Evolutionary conservation across 2,888 invertebrate species (phyloP), one percentile per base, ranked within the genome.

Genomic region (Eledona agricola): DNA sequence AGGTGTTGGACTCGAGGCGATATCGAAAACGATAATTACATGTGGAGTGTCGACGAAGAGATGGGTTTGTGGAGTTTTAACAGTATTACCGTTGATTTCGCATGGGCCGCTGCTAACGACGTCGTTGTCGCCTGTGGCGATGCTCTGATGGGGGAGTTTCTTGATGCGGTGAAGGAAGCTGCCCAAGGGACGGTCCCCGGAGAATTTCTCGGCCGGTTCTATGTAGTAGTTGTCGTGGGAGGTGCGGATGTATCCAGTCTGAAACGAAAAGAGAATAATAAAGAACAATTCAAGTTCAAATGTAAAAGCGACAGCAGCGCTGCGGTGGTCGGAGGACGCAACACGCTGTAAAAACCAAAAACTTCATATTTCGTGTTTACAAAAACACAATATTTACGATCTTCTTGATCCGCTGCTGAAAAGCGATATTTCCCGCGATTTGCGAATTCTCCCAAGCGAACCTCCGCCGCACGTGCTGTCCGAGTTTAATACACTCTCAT

Each of bases 171-270:
- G 83, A 59, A 79, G 67, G 55, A 81, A 74, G 59, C 76, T 77
- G 10, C 68, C 66, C 4, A 67, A 63, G 23, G 73, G 66, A 49
- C 74, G 72, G 46, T 75, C 73, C 57, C 74, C 74, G 55, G 72
- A 73, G 52, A 75, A 77, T 47, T 76, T 73, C 66, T 85, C 83
- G 16, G 79, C 79, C 7, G 88, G 88, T 69, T 85, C 83, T 62
- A 88, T 88, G 71, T 85, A 82, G 74, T 83, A 85, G 17, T 22
- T 35, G 55, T 83, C 86, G 58, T 80, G 79, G 45, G 83, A 81
- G 12, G 87, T 86, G 68, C 81, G 81, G 65, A 88, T 85, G 73
- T 85, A 85, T 49, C 88, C 88, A 51, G 83, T 86, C 88, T 88
- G 78, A 34, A 46, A 46, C 22, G 16, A 29, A 11, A 4, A 13